phyloP scores from a whole-genome alignment of 2,797 vertebrate species.

The Echiichthys vipera region DNA sequence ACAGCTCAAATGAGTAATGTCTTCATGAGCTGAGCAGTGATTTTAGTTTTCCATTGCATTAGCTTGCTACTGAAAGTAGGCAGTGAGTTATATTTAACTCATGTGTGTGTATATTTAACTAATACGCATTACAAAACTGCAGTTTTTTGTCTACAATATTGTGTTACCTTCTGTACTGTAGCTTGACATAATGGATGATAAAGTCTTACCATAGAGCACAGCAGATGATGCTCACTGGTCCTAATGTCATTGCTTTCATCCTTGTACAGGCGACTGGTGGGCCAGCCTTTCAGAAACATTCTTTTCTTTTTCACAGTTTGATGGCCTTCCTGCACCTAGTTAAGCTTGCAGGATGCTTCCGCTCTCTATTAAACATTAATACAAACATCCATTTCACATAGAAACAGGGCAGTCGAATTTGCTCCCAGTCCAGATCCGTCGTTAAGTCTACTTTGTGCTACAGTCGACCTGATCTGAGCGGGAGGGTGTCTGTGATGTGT shows the following conservation, averaged over 20 bases:
- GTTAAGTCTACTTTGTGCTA: slow-evolving; percentile 30
- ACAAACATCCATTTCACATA: slow-evolving; percentile 42
- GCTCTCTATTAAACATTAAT: slow-evolving; percentile 56
- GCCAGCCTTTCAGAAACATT: background rate
- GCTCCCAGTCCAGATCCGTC: slow-evolving; percentile 15
- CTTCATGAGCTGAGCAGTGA: slow-evolving; percentile 21
- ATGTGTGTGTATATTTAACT: slow-evolving; percentile 8
- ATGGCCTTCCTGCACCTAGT: slow-evolving; percentile 14
- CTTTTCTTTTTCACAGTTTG: background rate
- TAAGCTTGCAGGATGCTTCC: slow-evolving; percentile 26
- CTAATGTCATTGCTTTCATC: background rate
- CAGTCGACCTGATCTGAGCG: slow-evolving; percentile 35
- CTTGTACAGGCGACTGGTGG: background rate
- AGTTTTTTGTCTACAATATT: background rate
- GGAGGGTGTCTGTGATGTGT: slow-evolving; percentile 30
- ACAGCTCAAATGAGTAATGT: slow-evolving; percentile 31
- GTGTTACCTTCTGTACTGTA: background rate
- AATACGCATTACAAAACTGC: background rate
- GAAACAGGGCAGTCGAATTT: slow-evolving; percentile 31
- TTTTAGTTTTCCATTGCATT: background rate
- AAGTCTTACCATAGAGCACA: background rate
- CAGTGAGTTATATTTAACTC: slow-evolving; percentile 2
- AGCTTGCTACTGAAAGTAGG: slow-evolving; percentile 14
- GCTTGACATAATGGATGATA: background rate
- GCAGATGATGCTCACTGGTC: background rate